Base-by-base conservation (phyloP, 2,888 invertebrate genomes). In the Amphipoea oculea region DNA sequence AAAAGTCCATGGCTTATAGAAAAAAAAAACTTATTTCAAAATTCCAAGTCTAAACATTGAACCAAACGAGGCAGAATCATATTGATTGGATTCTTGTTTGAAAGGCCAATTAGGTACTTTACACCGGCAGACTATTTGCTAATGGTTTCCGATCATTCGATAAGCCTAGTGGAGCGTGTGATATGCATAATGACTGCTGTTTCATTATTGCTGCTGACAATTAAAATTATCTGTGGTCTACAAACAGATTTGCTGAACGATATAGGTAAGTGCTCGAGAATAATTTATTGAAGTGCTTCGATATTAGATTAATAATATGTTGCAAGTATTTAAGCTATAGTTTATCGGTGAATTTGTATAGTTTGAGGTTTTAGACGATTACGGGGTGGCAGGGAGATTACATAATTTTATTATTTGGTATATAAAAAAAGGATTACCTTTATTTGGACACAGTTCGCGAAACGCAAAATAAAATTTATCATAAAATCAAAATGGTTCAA, bases 111-210 rank as follows among this genome's bases (percentile, higher is more conserved):
- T 68, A 60, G 23, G 42, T 63, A 73, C 67, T 76, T 86, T 82
- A 73, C 62, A 48, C 66, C 66, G 42, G 51, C 60, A 48, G 54
- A 76, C 69, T 68, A 84, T 77, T 74, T 68, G 86, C 57, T 77
- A 83, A 82, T 9, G 40, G 73, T 17, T 73, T 77, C 71, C 67
- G 69, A 83, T 76, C 51, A 82, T 77, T 82, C 63, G 60, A 83
- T 86, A 66, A 63, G 54, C 60, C 54, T 62, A 66, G 63, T 54
- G 20, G 14, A 42, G 66, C 77, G 70, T 68, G 70, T 85, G 54
- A 86, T 78, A 77, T 71, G 11, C 73, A 66, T 76, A 79, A 79
- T 78, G 70, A 29, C 60, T 68, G 42, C 67, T 73, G 63, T 79
- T 76, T 76, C 65, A 83, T 65, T 75, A 86, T 83, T 67, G 69